phyloP scores from a whole-genome alignment of 2,797 vertebrate species.

The Tokudaia muenninki region DNA sequence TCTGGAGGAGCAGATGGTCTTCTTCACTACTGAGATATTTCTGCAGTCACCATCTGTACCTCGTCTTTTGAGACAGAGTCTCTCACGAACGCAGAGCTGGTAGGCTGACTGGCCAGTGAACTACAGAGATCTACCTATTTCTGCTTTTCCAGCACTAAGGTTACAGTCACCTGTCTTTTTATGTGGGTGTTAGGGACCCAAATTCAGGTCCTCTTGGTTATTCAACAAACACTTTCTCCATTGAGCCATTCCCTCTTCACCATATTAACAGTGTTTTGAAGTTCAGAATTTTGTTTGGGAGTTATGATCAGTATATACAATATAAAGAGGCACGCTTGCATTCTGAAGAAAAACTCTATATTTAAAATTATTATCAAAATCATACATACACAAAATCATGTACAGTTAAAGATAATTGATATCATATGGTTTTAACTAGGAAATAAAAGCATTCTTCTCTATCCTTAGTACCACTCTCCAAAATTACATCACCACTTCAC shows the following conservation, averaged over 20 bases:
- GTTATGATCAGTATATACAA: background rate
- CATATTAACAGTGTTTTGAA: background rate
- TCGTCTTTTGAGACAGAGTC: background rate
- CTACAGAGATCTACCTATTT: too few species aligned
- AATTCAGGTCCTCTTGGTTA: background rate
- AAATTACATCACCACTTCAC: background rate
- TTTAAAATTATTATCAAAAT: conserved; percentile 17
- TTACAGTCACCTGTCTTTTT: background rate
- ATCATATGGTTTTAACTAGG: background rate
- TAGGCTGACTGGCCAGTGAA: background rate
- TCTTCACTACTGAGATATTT: background rate
- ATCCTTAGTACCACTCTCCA: background rate
- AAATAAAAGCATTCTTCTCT: conserved; percentile 16
- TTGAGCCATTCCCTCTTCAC: background rate
- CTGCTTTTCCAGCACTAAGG: background rate
- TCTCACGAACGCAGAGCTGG: background rate
- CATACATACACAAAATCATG: background rate
- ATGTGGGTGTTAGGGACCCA: background rate
- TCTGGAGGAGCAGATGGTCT: background rate
- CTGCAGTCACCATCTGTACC: background rate
- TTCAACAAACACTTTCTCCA: background rate
- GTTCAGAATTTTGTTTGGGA: background rate
- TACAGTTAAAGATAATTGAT: background rate
- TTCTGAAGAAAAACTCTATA: conserved; percentile 41
- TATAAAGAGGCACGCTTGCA: background rate